These are phyloP conservation scores for Sipha flava DNA, from an alignment of 1,140 invertebrate genomes.

Conservation along the genomic window DNA sequence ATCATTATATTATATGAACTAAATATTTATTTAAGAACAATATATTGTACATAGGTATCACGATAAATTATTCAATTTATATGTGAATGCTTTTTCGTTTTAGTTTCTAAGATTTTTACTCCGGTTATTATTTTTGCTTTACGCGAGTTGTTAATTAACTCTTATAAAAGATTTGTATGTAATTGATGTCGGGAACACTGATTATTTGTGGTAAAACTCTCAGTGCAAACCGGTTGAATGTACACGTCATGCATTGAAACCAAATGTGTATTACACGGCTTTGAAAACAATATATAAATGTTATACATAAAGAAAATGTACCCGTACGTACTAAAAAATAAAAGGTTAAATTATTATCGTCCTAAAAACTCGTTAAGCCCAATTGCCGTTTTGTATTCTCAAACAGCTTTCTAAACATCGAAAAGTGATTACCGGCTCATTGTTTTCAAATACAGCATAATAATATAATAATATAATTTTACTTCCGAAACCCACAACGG, in stretches of 20 bases:
- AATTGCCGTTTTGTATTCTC: slow-evolving; percentile 19
- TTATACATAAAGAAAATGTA: no score
- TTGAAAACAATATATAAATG: neutral
- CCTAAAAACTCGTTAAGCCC: slow-evolving; percentile 28
- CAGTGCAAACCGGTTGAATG: neutral
- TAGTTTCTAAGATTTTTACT: neutral
- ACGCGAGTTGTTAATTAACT: neutral
- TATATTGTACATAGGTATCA: neutral
- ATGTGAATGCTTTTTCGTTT: neutral
- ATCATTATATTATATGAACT: no score
- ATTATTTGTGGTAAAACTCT: neutral
- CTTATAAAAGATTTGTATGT: neutral
- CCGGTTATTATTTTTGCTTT: neutral
- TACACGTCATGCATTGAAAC: neutral
- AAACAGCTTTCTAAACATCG: slow-evolving; percentile 17
- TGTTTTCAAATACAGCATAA: slow-evolving; percentile 1
- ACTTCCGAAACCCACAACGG: neutral
- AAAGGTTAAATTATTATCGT: slow-evolving; percentile 18
- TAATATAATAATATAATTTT: slow-evolving; percentile 2
- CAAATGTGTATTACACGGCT: neutral
- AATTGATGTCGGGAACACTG: neutral
- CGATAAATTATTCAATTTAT: neutral
- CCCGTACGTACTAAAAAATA: neutral
- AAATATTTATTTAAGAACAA: no score
- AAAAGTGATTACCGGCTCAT: slow-evolving; percentile 21